Percentiles rank a stretch among this genome's conserved stretches.
Evolutionary conservation across 2,797 vertebrate genomes (phyloP).

Genomic region (Syncerus caffer): DNA sequence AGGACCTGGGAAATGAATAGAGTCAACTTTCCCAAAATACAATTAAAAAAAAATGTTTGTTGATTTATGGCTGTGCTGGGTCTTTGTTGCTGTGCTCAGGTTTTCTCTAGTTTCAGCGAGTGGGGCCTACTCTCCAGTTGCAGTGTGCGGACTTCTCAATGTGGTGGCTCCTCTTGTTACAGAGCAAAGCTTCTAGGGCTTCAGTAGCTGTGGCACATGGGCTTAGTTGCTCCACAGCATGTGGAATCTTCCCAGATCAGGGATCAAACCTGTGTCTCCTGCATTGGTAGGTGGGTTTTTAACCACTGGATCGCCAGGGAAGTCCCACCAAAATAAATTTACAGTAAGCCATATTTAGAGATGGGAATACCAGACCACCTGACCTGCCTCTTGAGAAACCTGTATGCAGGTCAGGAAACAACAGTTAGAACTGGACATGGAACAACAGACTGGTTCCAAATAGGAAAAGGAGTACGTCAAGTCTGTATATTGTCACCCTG

Average conservation of each 20-base stretch:
- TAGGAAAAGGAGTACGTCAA: fast-evolving
- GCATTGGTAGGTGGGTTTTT: background rate
- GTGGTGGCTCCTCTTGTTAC: background rate
- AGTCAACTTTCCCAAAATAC: background rate
- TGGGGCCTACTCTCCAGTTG: background rate
- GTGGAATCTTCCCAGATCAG: background rate
- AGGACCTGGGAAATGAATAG: background rate
- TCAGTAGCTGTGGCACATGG: background rate
- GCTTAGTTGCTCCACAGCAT: background rate
- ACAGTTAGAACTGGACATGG: background rate
- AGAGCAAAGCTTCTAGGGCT: background rate
- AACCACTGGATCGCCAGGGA: background rate
- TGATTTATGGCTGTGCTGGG: background rate
- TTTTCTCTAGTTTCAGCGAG: background rate
- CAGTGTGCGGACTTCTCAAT: background rate
- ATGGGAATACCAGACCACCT: background rate
- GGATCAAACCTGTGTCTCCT: background rate
- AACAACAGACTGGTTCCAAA: background rate
- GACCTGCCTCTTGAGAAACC: background rate
- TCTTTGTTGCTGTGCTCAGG: background rate
- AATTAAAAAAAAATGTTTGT: background rate
- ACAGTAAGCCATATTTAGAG: background rate
- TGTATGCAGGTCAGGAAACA: background rate
- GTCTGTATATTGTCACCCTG: background rate
- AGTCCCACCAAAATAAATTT: background rate